Conservation (phyloP, 2,797 vertebrate genomes). For the Poecilia velifera region DNA sequence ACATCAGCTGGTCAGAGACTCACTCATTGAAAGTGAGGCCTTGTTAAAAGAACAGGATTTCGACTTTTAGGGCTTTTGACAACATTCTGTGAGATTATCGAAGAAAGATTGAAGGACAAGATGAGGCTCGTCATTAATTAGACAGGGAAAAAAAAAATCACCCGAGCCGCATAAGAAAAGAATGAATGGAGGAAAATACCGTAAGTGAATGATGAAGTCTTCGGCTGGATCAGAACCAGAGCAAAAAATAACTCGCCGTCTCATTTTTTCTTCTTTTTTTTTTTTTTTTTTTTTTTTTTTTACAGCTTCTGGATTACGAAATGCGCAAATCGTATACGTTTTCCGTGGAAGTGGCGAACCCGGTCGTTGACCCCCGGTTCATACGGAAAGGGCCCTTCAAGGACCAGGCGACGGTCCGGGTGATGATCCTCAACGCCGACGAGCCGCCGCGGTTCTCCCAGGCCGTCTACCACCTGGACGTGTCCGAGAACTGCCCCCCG, state of each 20-base stretch:
- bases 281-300: not conserved
- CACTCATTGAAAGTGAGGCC: slow-evolving; percentile 35
- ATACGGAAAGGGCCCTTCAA: slow-evolving; percentile 89
- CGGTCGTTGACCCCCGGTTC: slow-evolving; percentile 85
- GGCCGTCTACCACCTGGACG: slow-evolving; percentile 82
- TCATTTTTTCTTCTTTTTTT: not conserved
- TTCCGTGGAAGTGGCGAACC: slow-evolving; percentile 87
- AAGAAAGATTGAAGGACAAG: slow-evolving; percentile 17
- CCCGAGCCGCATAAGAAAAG: slow-evolving; percentile 18
- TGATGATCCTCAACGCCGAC: slow-evolving; percentile 88
- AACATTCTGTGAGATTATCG: slow-evolving; percentile 32
- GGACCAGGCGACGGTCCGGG: slow-evolving; percentile 86
- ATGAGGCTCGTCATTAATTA: slow-evolving; percentile 17
- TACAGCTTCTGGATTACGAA: slow-evolving; percentile 88
- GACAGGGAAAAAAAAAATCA: not conserved
- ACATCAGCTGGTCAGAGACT: slow-evolving; percentile 54
- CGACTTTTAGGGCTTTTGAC: slow-evolving; percentile 34
- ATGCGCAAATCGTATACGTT: slow-evolving; percentile 84
- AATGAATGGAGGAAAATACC: slow-evolving; percentile 20
- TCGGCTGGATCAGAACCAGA: not conserved
- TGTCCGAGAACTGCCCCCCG: slow-evolving; percentile 86
- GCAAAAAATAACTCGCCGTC: slow-evolving; percentile 21
- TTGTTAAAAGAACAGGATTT: slow-evolving; percentile 37
- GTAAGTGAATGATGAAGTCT: slow-evolving; percentile 33
- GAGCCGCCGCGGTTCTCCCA: slow-evolving; percentile 88